These are phyloP conservation scores for Harmothoe impar DNA, from an alignment of 2,888 invertebrate species.

Conservation along the genomic window DNA sequence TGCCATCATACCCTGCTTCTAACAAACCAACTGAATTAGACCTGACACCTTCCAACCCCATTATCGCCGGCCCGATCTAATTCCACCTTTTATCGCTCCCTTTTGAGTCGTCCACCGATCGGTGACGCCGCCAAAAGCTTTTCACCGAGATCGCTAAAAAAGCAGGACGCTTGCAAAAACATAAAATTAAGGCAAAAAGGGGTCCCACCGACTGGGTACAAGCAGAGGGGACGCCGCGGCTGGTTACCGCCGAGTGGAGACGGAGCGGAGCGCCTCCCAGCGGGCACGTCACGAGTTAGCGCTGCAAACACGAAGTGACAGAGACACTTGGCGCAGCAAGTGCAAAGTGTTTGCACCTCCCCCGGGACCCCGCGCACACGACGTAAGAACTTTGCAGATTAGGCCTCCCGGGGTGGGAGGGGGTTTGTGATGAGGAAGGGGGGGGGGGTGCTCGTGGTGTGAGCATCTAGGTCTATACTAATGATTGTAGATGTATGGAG, in stretches of 20 bases:
- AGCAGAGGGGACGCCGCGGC: background rate
- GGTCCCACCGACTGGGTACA: background rate
- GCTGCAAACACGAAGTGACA: conserved; percentile 58
- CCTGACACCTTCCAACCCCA: background rate
- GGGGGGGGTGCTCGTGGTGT: background rate
- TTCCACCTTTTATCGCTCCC: conserved; percentile 26
- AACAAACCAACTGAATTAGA: background rate
- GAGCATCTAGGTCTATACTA: no score
- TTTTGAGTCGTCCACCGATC: conserved; percentile 5
- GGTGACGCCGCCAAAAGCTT: conserved; percentile 20
- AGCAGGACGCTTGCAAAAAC: background rate
- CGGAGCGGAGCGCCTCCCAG: conserved; percentile 52
- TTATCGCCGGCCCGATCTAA: background rate
- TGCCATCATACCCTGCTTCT: no score
- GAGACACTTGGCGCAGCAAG: conserved; percentile 58
- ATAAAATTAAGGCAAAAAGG: conserved; percentile 14
- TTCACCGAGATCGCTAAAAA: conserved; percentile 1
- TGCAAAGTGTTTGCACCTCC: conserved; percentile 61
- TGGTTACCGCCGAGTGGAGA: conserved; percentile 17
- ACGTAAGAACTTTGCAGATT: conserved; percentile 60
- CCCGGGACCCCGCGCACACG: conserved; percentile 25
- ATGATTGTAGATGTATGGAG: no score
- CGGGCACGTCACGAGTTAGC: conserved; percentile 54
- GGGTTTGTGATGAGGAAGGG: background rate
- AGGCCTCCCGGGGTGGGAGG: conserved; percentile 37